phyloP scores from a whole-genome alignment of 2,113 vertebrate genomes.

The Heptranchias perlo region DNA sequence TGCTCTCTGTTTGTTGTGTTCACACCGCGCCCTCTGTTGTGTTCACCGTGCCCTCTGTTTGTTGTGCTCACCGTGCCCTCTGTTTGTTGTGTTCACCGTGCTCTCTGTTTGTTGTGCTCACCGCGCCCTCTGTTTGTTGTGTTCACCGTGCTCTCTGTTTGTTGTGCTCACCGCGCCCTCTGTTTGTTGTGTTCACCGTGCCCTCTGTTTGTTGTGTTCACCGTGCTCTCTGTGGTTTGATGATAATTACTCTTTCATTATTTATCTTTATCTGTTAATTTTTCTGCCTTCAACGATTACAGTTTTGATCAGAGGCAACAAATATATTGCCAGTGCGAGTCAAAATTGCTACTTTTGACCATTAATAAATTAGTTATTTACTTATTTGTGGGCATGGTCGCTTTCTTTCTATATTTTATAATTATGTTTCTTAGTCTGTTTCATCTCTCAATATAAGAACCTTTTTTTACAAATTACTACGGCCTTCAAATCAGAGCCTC shows the following conservation, averaged over 20 bases:
- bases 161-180: neutral
- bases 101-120: neutral
- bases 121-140: too few species aligned
- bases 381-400: neutral
- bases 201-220: neutral
- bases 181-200: neutral
- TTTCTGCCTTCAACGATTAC: neutral
- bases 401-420: neutral
- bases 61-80: neutral
- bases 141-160: neutral
- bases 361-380: conserved; percentile 1
- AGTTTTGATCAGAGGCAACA: neutral
- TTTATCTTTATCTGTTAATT: neutral
- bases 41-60: neutral
- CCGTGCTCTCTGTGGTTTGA: neutral
- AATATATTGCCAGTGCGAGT: neutral
- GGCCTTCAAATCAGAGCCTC: neutral
- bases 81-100: neutral
- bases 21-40: neutral
- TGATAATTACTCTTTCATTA: neutral
- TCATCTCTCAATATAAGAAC: neutral
- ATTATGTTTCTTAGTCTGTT: neutral
- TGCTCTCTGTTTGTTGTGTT: neutral
- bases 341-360: neutral
- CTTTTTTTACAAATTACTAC: neutral